phyloP scores from a whole-genome alignment of 2,797 vertebrate genomes.

The Coluber constrictor region DNA sequence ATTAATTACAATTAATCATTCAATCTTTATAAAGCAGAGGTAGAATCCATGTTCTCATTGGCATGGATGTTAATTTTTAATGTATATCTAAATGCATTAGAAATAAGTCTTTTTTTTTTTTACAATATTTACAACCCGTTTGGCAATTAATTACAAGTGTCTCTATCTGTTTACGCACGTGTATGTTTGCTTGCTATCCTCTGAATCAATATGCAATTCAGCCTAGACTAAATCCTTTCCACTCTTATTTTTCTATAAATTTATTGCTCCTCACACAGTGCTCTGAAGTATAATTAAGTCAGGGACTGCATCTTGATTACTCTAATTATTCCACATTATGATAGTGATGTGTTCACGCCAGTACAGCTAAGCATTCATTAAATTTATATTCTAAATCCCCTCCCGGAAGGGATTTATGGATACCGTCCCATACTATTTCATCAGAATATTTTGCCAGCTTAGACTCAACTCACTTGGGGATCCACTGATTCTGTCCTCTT shows the following conservation, averaged over 20 bases:
- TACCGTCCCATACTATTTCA: neutral
- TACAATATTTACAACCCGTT: conserved; percentile 41
- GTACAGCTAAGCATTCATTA: neutral
- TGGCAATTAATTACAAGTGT: conserved; percentile 45
- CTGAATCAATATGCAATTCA: conserved; percentile 53
- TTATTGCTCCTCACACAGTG: conserved; percentile 39
- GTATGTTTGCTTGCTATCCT: conserved; percentile 49
- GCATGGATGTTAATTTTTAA: neutral
- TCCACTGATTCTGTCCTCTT: neutral
- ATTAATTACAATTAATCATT: neutral
- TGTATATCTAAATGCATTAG: neutral
- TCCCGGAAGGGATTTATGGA: neutral
- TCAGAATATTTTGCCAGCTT: conserved; percentile 5
- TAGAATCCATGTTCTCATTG: neutral
- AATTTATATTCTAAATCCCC: neutral
- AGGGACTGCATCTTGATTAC: conserved; percentile 58
- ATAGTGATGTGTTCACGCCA: neutral
- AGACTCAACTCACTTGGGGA: conserved; percentile 24
- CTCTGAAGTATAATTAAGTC: conserved; percentile 63
- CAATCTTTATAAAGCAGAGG: neutral
- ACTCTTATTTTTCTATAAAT: conserved; percentile 59
- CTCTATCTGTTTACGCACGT: conserved; percentile 3
- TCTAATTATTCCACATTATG: conserved; percentile 50
- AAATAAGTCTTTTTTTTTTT: neutral
- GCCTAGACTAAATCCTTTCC: conserved; percentile 45